Percentiles rank a stretch among this genome's conserved stretches.
These are phyloP conservation scores for Tetrax tetrax DNA, from an alignment of 2,113 vertebrate species.

Conservation along the genomic window DNA sequence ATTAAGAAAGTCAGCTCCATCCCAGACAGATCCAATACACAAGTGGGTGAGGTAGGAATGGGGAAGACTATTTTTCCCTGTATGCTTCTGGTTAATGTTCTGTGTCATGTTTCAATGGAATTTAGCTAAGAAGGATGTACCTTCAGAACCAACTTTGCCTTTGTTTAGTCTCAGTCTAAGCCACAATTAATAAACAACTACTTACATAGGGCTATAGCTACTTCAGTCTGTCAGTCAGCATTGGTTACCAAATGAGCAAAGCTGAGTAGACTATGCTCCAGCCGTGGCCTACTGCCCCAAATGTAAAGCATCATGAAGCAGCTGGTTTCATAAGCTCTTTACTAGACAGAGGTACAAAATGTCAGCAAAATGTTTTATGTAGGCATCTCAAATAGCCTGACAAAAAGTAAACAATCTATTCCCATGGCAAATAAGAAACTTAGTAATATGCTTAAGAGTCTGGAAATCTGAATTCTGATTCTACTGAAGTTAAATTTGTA, in stretches of 20 bases:
- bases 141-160: not conserved
- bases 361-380: not conserved
- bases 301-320: not conserved
- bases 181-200: not conserved
- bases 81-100: not conserved
- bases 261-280: not conserved
- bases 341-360: not conserved
- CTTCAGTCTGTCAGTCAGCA: not conserved
- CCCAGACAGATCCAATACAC: not conserved
- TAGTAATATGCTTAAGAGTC: not conserved
- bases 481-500: not conserved
- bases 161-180: not conserved
- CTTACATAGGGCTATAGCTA: not conserved
- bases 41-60: not conserved
- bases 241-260: not conserved
- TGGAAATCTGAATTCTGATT: not conserved
- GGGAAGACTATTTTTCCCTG: not conserved
- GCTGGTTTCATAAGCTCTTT: not conserved
- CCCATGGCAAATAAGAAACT: not conserved
- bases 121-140: not conserved
- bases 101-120: not conserved
- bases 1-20: not conserved
- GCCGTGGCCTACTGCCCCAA: not conserved
- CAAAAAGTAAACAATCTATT: not conserved
- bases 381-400: not conserved